phyloP scores from a whole-genome alignment of 1,140 invertebrate species.

The Lordiphosa stackelbergi region DNA sequence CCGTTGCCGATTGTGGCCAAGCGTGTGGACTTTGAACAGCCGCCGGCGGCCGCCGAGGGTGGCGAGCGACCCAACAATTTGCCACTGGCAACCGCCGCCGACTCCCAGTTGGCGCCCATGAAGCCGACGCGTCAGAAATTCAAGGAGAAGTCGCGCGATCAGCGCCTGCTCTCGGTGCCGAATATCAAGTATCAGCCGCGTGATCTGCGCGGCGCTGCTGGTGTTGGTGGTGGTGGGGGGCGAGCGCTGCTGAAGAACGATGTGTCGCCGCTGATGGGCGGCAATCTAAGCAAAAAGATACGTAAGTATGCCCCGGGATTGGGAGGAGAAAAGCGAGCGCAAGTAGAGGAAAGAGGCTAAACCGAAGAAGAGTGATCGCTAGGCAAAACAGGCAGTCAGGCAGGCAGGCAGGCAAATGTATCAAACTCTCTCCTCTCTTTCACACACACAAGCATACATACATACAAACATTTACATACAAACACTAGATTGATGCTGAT shows the following conservation, averaged over 20 bases:
- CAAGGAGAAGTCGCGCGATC: slow-evolving; percentile 81
- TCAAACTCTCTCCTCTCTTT: neutral
- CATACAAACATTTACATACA: neutral
- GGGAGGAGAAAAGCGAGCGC: slow-evolving; percentile 8
- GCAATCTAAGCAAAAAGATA: slow-evolving; percentile 88
- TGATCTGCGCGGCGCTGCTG: slow-evolving; percentile 53
- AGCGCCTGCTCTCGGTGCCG: slow-evolving; percentile 85
- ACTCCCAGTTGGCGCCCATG: slow-evolving; percentile 73
- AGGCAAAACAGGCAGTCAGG: slow-evolving; percentile 8
- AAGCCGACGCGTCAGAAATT: slow-evolving; percentile 81
- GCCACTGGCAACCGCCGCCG: slow-evolving; percentile 30
- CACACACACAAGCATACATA: slow-evolving; percentile 8
- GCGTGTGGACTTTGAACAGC: slow-evolving; percentile 39
- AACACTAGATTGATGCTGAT: slow-evolving; percentile 2
- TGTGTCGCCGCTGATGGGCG: slow-evolving; percentile 80
- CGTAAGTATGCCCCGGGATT: slow-evolving; percentile 84
- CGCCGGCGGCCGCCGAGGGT: slow-evolving; percentile 37
- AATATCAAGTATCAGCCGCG: slow-evolving; percentile 83
- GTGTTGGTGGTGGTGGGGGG: slow-evolving; percentile 3
- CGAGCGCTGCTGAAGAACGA: slow-evolving; percentile 46
- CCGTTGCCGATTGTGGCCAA: neutral
- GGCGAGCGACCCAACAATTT: slow-evolving; percentile 61
- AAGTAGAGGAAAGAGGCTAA: slow-evolving; percentile 5
- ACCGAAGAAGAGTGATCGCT: slow-evolving; percentile 15
- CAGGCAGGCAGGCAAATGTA: neutral